phyloP scores from a whole-genome alignment of 2,797 vertebrate species.

The Lagorchestes hirsutus region DNA sequence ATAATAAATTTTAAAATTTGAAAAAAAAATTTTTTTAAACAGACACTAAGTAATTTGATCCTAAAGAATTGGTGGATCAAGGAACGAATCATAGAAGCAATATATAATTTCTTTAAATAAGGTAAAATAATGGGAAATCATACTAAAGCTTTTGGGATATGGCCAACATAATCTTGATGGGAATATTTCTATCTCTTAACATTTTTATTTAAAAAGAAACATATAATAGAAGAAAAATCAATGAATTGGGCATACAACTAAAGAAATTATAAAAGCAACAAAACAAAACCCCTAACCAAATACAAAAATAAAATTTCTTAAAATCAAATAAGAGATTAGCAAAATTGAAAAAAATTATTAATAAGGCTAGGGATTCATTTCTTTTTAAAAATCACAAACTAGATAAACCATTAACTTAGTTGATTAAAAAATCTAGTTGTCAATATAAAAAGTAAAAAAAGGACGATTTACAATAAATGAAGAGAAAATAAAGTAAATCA shows the following conservation, averaged over 20 bases:
- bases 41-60: background rate
- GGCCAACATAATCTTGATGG: background rate
- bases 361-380: background rate
- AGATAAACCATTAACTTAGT: background rate
- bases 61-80: background rate
- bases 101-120: background rate
- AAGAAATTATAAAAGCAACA: background rate
- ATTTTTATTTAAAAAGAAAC: background rate
- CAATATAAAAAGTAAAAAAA: background rate
- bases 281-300: background rate
- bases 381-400: background rate
- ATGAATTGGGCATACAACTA: background rate
- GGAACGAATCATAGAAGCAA: background rate
- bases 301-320: background rate
- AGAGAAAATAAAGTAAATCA: background rate
- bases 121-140: background rate
- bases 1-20: background rate
- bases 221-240: background rate
- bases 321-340: background rate
- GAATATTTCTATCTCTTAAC: background rate
- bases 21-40: background rate
- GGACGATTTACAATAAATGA: background rate
- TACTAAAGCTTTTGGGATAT: background rate
- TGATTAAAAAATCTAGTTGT: background rate
- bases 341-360: background rate